Percentiles rank a stretch among this genome's conserved stretches.
These are phyloP conservation scores for Homarus gammarus DNA, from an alignment of 2,888 invertebrate genomes.

Conservation along the genomic window DNA sequence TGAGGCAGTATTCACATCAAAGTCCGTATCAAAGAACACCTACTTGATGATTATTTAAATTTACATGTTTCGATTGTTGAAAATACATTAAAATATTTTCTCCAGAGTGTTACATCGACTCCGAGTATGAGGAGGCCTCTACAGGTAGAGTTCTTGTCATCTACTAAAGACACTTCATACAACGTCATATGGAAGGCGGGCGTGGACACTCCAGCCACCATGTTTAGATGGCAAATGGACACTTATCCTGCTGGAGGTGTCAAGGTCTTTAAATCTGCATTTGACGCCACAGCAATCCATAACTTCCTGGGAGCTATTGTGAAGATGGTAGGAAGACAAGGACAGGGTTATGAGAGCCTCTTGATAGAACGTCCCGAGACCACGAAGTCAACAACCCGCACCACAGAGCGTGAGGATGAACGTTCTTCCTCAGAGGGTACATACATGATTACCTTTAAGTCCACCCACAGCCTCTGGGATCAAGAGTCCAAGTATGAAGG, in stretches of 20 bases:
- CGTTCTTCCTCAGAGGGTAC: slow-evolving; percentile 37
- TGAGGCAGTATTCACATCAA: no score
- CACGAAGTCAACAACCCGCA: slow-evolving; percentile 16
- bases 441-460: not conserved
- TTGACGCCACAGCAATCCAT: not conserved
- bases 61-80: no score
- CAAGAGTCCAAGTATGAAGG: not conserved
- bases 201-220: not conserved
- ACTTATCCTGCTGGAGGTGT: slow-evolving; percentile 34
- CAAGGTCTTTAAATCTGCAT: slow-evolving; percentile 13
- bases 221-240: slow-evolving; percentile 38
- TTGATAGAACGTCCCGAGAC: no score
- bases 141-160: not conserved
- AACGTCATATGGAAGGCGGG: slow-evolving; percentile 7
- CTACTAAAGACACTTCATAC: slow-evolving; percentile 27
- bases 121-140: slow-evolving; percentile 10
- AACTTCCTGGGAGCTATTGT: not conserved
- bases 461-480: not conserved
- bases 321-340: not conserved
- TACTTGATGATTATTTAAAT: no score
- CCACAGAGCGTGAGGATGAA: slow-evolving; percentile 39
- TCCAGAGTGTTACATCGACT: slow-evolving; percentile 1
- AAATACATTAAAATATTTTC: no score
- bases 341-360: no score
- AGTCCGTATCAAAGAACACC: no score